A percentile compares a stretch with the other conserved stretches of the same genome.
phyloP scores from a whole-genome alignment of 2,113 vertebrate species.

The Halcyon malimbica region DNA sequence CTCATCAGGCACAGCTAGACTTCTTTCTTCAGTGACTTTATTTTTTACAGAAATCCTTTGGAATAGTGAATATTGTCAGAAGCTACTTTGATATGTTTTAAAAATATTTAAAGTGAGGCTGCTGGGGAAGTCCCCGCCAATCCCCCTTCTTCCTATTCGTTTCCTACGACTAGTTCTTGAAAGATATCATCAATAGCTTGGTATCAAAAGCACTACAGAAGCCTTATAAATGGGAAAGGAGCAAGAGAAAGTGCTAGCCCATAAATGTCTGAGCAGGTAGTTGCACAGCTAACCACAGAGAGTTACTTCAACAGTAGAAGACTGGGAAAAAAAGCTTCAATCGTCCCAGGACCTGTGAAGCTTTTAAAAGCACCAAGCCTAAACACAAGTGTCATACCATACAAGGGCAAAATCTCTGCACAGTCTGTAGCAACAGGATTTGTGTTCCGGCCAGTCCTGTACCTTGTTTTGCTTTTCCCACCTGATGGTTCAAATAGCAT shows the following conservation, averaged over 20 bases:
- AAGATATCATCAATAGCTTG: background rate
- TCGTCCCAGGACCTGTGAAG: background rate
- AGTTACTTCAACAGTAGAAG: background rate
- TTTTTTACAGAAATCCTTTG: background rate
- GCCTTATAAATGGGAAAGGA: background rate
- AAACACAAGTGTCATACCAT: background rate
- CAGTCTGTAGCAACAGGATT: background rate
- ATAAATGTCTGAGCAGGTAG: background rate
- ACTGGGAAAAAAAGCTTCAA: background rate
- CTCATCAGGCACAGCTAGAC: background rate
- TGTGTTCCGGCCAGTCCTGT: background rate
- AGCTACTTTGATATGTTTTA: background rate
- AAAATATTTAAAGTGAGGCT: background rate
- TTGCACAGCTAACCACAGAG: background rate
- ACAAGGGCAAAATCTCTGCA: background rate
- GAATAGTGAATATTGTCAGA: background rate
- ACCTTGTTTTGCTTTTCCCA: background rate
- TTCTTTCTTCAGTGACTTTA: background rate
- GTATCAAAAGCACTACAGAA: background rate
- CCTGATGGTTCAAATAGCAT: background rate
- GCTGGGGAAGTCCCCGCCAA: background rate
- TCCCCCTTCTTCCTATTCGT: background rate
- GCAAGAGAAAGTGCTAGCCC: background rate
- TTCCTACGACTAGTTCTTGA: background rate
- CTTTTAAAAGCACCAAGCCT: background rate